A percentile compares a stretch with the other conserved stretches of the same genome.
These are phyloP conservation scores for Epirrhoe tristata DNA, from an alignment of 2,888 invertebrate species.

Conservation along the genomic window DNA sequence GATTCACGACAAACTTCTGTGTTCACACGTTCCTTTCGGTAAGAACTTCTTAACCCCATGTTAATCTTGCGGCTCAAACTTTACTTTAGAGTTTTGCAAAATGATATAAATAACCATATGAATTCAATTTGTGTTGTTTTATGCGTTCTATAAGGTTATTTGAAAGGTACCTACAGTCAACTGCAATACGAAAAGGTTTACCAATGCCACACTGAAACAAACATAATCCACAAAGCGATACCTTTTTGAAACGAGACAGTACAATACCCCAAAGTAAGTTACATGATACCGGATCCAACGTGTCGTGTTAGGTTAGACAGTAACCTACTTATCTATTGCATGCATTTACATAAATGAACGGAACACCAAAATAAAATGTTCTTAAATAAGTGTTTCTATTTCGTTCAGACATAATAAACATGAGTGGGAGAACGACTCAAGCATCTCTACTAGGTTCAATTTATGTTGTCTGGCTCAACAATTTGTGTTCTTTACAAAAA, in stretches of 20 bases:
- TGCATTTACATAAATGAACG: slow-evolving; percentile 19
- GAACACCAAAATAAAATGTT: slow-evolving; percentile 9
- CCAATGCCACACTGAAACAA: too few relatives aligned
- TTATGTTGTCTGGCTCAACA: slow-evolving; percentile 41
- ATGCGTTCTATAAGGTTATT: slow-evolving; percentile 11
- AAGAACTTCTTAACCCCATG: slow-evolving; percentile 54
- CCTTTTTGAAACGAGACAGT: neutral
- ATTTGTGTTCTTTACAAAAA: slow-evolving; percentile 41
- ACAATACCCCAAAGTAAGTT: neutral
- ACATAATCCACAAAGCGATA: neutral
- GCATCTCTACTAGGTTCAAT: slow-evolving; percentile 36
- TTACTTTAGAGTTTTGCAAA: slow-evolving; percentile 43
- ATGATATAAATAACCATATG: slow-evolving; percentile 34
- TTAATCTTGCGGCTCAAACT: slow-evolving; percentile 56
- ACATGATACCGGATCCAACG: neutral
- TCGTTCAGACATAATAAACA: slow-evolving; percentile 32
- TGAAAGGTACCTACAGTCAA: too few relatives aligned
- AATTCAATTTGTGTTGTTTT: slow-evolving; percentile 16
- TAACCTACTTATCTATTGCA: slow-evolving; percentile 5
- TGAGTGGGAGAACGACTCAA: slow-evolving; percentile 35
- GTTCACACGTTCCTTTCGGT: slow-evolving; percentile 62
- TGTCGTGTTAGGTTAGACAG: neutral
- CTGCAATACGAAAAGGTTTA: too few relatives aligned
- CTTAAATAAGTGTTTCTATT: slow-evolving; percentile 17
- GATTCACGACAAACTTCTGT: slow-evolving; percentile 66